These are phyloP conservation scores for Trypoxylon attenuatum DNA, from an alignment of 2,888 invertebrate genomes.

Conservation along the genomic window DNA sequence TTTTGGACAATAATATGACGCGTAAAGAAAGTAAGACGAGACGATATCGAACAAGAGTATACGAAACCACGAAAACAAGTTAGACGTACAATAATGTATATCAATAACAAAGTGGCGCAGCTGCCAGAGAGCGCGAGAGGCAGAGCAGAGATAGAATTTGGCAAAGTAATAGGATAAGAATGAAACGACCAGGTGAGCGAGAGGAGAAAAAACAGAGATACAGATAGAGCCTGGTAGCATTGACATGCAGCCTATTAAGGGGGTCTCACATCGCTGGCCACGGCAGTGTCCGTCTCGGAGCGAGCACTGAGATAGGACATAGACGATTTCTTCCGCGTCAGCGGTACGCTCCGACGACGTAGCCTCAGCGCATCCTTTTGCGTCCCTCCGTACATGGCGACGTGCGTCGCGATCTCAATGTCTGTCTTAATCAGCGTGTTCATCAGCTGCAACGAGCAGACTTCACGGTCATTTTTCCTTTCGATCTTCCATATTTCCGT, in stretches of 20 bases:
- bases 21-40: too few species aligned
- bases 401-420: constrained; percentile 78
- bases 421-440: constrained; percentile 87
- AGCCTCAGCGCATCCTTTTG: constrained; percentile 71
- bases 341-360: constrained; percentile 71
- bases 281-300: constrained; percentile 71
- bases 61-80: too few species aligned
- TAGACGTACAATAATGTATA: too few species aligned
- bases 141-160: background rate
- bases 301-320: constrained; percentile 73
- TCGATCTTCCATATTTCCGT: too few species aligned
- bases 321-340: constrained; percentile 73
- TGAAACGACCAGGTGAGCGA: background rate
- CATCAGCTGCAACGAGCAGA: constrained; percentile 80
- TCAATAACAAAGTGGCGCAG: too few species aligned
- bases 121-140: too few species aligned
- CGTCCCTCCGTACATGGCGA: constrained; percentile 73
- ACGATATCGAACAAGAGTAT: too few species aligned
- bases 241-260: constrained; percentile 61
- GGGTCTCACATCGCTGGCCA: constrained; percentile 72
- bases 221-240: constrained; percentile 27
- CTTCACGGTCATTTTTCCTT: constrained; percentile 43
- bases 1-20: too few species aligned
- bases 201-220: constrained; percentile 27
- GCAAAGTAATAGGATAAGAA: constrained; percentile 1